Evolutionary conservation across 2,113 vertebrate genomes (phyloP).

Genomic region (Pluvialis apricaria): DNA sequence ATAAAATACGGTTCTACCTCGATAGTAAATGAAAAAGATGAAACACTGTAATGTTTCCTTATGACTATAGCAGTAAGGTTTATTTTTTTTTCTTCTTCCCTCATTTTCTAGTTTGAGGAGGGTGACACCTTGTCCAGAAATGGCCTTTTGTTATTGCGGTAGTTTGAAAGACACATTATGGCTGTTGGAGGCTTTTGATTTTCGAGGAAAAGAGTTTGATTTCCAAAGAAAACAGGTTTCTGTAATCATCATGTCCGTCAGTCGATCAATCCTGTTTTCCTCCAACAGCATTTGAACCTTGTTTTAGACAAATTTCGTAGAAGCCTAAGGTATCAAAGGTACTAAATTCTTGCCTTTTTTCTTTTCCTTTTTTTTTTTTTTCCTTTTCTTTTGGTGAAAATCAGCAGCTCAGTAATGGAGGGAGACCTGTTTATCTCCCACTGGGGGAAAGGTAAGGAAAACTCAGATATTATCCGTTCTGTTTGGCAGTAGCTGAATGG

Average conservation of each 20-base stretch:
- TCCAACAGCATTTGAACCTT: background rate
- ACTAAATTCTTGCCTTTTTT: background rate
- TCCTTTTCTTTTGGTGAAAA: background rate
- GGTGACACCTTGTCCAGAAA: background rate
- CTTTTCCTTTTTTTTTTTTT: no score
- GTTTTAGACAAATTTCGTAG: background rate
- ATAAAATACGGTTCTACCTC: background rate
- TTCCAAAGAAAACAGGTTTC: background rate
- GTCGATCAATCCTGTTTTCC: background rate
- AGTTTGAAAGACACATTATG: background rate
- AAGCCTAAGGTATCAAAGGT: background rate
- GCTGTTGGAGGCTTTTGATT: background rate
- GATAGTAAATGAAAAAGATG: background rate
- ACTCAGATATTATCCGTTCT: background rate
- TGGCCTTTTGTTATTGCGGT: background rate
- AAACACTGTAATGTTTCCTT: background rate
- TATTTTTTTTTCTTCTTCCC: background rate
- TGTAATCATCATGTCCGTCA: background rate
- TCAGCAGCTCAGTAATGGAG: background rate
- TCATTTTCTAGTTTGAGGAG: background rate
- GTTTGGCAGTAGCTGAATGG: background rate
- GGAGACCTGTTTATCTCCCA: background rate
- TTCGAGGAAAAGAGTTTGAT: background rate
- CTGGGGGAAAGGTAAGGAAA: background rate
- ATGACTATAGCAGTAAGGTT: background rate